Evolutionary conservation across 35 echinoderm and acorn worm genomes (phyloP).

Genomic region (Patiria miniata): DNA sequence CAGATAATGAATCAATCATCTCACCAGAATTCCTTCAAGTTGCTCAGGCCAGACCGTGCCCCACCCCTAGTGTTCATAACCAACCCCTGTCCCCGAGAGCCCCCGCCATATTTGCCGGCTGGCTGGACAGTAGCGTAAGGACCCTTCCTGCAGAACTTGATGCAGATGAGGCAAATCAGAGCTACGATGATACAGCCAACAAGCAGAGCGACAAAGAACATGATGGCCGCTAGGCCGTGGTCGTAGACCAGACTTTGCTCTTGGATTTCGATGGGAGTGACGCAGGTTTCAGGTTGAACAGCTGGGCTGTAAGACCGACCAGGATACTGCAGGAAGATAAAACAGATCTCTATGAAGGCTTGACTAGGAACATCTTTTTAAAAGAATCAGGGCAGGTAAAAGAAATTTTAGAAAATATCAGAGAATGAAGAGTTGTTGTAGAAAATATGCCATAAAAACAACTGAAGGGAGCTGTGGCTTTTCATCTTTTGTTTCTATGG

Average conservation of each 20-base stretch:
- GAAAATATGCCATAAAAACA: no score
- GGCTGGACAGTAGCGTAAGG: constrained; percentile 68
- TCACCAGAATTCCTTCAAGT: constrained; percentile 48
- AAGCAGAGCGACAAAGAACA: constrained; percentile 61
- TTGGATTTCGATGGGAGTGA: constrained; percentile 36
- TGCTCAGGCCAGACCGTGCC: constrained; percentile 32
- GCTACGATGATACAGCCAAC: constrained; percentile 54
- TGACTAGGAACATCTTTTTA: no score
- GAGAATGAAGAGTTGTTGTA: no score
- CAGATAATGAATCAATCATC: neutral
- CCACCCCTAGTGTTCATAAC: constrained; percentile 43
- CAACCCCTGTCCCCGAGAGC: neutral
- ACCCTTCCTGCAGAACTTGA: constrained; percentile 47
- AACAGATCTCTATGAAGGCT: no score
- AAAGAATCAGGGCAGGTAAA: neutral
- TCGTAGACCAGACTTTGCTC: constrained; percentile 33
- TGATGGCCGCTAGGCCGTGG: constrained; percentile 53
- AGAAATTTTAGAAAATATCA: neutral
- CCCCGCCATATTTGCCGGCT: constrained; percentile 22
- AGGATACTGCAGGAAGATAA: constrained; percentile 40
- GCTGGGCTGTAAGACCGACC: constrained; percentile 42
- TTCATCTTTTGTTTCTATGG: no score
- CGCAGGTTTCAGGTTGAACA: constrained; percentile 32
- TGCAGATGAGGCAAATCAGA: constrained; percentile 42
- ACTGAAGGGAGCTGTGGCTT: no score